Base-by-base conservation (phyloP, 2,888 invertebrate species). In the Esperia sulphurella region DNA sequence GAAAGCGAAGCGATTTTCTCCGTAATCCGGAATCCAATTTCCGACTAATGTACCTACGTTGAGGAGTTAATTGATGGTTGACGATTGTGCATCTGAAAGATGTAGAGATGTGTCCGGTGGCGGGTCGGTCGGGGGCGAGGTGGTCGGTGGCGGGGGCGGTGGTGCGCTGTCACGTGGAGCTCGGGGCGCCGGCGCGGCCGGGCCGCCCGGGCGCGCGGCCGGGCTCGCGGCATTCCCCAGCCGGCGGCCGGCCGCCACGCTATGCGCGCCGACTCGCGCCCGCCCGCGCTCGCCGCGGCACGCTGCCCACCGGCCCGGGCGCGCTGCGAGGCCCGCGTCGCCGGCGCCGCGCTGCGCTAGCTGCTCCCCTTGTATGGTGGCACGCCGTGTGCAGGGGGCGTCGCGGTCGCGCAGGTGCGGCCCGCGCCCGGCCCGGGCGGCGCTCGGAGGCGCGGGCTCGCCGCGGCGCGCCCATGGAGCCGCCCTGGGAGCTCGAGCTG, bases 401-500 rank as follows among this genome's bases (percentile, higher is more conserved):
- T 76, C 79, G 79, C 78, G 80, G 75, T 81, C 77, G 77, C 79
- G 81, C 73, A 71, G 72, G 75, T 70, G 72, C 62, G 69, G 75
- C 73, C 73, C 73, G 74, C 73, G 78, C 74, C 75, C 80, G 76
- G 75, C 75, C 77, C 77, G 76, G 78, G 75, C 69, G 77, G 75
- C 78, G 72, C 71, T 72, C 73, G 79, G 75, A 77, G 75, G 79
- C 77, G 79, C 68, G 75, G 76, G 76, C 73, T 71, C 77, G 74
- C 75, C 79, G 73, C 75, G 68, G 63, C 79, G 79, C 75, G 79
- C 80, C 79, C 79, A 90, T 90, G 88, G 90, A 90, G 86, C 80
- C 87, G 67, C 86, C 87, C 61, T 90, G 92, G 90, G 93, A 93
- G 78, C 90, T 95, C 71, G 95, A 96, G 84, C 92, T 95, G 78